phyloP scores from a whole-genome alignment of 2,797 vertebrate species.

The Hybognathus amarus region DNA sequence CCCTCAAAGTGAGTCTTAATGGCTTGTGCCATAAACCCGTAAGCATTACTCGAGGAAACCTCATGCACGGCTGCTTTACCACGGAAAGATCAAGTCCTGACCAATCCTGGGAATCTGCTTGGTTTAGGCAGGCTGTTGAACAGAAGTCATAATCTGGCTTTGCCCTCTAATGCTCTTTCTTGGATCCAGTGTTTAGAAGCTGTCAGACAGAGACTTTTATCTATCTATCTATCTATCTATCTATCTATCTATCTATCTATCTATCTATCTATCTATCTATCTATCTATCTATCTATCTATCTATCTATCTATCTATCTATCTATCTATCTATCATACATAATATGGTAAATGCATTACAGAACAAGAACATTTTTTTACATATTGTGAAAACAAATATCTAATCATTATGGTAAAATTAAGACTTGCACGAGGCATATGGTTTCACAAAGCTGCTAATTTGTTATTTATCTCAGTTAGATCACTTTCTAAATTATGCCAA shows the following conservation, averaged over 20 bases:
- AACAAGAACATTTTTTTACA: too few relatives aligned
- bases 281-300: not conserved
- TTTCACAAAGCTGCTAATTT: not conserved
- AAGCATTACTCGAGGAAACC: slow-evolving; percentile 13
- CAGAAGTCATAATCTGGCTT: slow-evolving; percentile 63
- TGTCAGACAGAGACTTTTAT: not conserved
- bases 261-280: not conserved
- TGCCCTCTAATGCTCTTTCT: slow-evolving; percentile 59
- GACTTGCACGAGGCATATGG: too few relatives aligned
- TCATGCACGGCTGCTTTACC: not conserved
- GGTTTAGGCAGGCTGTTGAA: slow-evolving; percentile 51
- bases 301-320: fast-evolving
- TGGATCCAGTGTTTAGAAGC: slow-evolving; percentile 38
- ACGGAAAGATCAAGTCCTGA: slow-evolving; percentile 30
- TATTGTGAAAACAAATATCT: not conserved
- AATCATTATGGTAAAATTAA: not conserved
- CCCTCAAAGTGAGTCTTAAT: not conserved
- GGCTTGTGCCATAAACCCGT: slow-evolving; percentile 1
- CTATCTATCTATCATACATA: not conserved
- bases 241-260: not conserved
- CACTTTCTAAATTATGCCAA: not conserved
- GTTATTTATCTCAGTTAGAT: not conserved
- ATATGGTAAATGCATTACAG: not conserved
- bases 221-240: slow-evolving; percentile 1
- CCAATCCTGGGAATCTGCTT: slow-evolving; percentile 52